Evolutionary conservation across 2,888 invertebrate species (phyloP), one percentile per base, ranked within the genome.

Genomic region (Aleiodes testaceus): DNA sequence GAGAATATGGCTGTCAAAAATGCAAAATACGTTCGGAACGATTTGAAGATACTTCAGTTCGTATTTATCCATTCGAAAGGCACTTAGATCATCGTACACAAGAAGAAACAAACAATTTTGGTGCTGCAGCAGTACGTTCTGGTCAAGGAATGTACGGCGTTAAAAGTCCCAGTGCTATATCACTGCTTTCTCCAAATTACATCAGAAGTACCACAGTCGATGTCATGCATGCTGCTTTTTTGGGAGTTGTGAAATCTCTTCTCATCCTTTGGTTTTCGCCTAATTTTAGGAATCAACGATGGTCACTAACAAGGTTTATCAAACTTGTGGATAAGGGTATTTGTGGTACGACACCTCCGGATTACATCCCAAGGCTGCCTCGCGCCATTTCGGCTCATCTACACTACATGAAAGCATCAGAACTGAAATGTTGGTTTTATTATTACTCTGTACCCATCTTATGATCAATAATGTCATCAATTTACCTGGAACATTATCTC

Each of bases 381-480:
- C 61, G 71, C 7, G 68, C 73, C 2, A 73, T 68, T 14, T 2
- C 44, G 6, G 7, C 50, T 3, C 67, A 73, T 49, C 16, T 67
- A 1, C 0, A 12, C 3, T 69, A 61, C 6, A 53, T 63, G 18
- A 73, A 66, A 42, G 71, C 61, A 11, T 42, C 61, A 9, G 74
- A 71, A 30, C 11, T 49, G 3, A 71, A 71, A 59, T 1, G 14
- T 1, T 73, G 64, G 73, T 49, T 73, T 9, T 67, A 52, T 49
- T 63, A 61, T 42, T 72, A 44, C 30, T 73, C 66, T 22, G 30
- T 66, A 9, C 73, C 73, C 0, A 64, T 70, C 18, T 9, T 67
- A 1, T 3, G 4, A 61, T 22, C n/a, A 6, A 16, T 67, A 3
- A 63, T 72, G 63, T 12, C 16, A 22, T 9, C 42, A 26, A 2